Conservation (phyloP, 92 coral and sea anemone genomes). For the Nematostella vectensis region DNA sequence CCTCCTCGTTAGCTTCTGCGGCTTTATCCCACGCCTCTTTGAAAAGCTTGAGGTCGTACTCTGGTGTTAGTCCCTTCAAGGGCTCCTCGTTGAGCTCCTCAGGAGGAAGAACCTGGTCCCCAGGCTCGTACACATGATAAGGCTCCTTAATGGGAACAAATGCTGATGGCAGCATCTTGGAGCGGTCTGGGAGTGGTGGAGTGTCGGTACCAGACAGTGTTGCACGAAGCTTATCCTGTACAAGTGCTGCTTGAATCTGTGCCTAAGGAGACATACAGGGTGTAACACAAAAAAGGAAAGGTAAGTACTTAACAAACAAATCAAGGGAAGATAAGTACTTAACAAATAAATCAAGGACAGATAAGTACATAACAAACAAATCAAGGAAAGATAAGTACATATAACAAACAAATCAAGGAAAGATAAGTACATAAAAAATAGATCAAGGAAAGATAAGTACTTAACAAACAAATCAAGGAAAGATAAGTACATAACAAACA, state of each 20-base stretch:
- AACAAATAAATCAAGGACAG: too few relatives aligned
- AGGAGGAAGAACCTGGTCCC: conserved; percentile 16
- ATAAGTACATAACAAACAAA: too few relatives aligned
- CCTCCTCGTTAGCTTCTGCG: conserved; percentile 84
- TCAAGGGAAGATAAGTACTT: too few relatives aligned
- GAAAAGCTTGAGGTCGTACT: conserved; percentile 68
- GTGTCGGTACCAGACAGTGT: conserved; percentile 60
- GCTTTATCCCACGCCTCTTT: conserved; percentile 89
- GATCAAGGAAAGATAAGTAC: too few relatives aligned
- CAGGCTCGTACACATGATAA: conserved; percentile 18
- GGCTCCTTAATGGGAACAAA: conserved; percentile 14
- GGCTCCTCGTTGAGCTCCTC: conserved; percentile 76
- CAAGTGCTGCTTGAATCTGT: conserved; percentile 45
- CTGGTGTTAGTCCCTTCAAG: conserved; percentile 62
- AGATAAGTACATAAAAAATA: too few relatives aligned
- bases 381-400: too few relatives aligned
- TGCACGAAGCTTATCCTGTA: conserved; percentile 78
- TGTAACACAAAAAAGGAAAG: neutral
- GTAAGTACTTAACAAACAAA: too few relatives aligned
- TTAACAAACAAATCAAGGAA: too few relatives aligned
- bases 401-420: too few relatives aligned
- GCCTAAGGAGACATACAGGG: neutral
- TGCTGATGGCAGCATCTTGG: conserved; percentile 4
- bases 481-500: too few relatives aligned
- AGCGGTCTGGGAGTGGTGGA: conserved; percentile 32